Conservation (phyloP, 2,113 vertebrate species). For the Emydocephalus ijimae region DNA sequence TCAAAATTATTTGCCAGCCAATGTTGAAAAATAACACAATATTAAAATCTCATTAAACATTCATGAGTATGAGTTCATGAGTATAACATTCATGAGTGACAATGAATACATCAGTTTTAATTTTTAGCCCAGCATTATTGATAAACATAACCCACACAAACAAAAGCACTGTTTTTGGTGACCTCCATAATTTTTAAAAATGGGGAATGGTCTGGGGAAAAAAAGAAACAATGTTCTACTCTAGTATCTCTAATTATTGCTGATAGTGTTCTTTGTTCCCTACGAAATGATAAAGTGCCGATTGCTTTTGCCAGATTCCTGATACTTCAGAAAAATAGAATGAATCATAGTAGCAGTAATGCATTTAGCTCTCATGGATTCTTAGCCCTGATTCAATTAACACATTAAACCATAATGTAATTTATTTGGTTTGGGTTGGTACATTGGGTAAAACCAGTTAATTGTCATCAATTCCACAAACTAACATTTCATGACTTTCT, state of each 20-base stretch:
- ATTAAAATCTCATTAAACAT: neutral
- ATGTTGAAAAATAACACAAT: neutral
- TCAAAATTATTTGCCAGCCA: neutral
- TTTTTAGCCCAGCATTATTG: neutral
- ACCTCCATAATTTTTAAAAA: neutral
- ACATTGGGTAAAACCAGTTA: neutral
- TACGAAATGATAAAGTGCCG: neutral
- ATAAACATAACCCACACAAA: neutral
- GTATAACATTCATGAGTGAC: neutral
- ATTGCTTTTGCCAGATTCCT: neutral
- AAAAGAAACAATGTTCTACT: neutral
- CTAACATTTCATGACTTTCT: neutral
- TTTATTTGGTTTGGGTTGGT: neutral
- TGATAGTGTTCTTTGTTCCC: neutral
- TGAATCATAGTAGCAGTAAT: neutral
- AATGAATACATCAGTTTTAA: neutral
- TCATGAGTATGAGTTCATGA: neutral
- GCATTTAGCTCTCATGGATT: neutral
- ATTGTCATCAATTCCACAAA: neutral
- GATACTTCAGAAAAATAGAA: neutral
- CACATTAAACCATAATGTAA: neutral
- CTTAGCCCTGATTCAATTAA: neutral
- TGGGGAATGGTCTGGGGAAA: neutral
- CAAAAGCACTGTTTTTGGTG: neutral
- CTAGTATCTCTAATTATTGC: neutral